These are phyloP conservation scores for Sebastes taczanowskii DNA, from an alignment of 2,797 vertebrate genomes.

Conservation along the genomic window DNA sequence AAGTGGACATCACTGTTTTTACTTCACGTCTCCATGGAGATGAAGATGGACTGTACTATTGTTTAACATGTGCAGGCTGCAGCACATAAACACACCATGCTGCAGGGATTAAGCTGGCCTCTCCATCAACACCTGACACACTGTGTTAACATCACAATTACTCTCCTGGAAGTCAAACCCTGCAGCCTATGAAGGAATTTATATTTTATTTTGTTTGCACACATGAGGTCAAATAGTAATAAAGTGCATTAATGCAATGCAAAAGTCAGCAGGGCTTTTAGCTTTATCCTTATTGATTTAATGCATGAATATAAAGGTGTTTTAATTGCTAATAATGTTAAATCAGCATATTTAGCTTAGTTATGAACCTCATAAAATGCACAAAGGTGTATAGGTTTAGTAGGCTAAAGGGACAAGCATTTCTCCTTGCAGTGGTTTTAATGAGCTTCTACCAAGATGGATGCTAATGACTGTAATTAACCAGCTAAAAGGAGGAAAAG, in stretches of 20 bases:
- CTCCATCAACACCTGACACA: background rate
- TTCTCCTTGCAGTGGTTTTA: slow-evolving; percentile 46
- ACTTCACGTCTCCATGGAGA: slow-evolving; percentile 49
- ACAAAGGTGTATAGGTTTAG: background rate
- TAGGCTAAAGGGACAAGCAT: background rate
- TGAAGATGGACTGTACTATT: background rate
- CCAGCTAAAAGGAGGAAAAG: slow-evolving; percentile 9
- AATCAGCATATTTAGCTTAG: background rate
- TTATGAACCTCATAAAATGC: background rate
- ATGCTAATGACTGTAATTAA: slow-evolving; percentile 75
- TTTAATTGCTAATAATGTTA: background rate
- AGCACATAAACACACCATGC: slow-evolving; percentile 20
- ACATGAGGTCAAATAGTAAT: background rate
- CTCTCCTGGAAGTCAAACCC: background rate
- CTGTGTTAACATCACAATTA: background rate
- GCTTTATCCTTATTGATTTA: background rate
- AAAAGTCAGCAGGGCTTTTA: background rate
- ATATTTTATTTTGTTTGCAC: background rate
- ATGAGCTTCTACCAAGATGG: slow-evolving; percentile 71
- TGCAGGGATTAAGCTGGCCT: slow-evolving; percentile 32
- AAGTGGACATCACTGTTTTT: slow-evolving; percentile 7
- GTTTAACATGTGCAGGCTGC: slow-evolving; percentile 14
- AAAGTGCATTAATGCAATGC: background rate
- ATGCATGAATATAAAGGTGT: background rate
- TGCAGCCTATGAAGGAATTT: background rate